Conservation (phyloP, 2,888 invertebrate genomes). For the Pilophorus perplexus region DNA sequence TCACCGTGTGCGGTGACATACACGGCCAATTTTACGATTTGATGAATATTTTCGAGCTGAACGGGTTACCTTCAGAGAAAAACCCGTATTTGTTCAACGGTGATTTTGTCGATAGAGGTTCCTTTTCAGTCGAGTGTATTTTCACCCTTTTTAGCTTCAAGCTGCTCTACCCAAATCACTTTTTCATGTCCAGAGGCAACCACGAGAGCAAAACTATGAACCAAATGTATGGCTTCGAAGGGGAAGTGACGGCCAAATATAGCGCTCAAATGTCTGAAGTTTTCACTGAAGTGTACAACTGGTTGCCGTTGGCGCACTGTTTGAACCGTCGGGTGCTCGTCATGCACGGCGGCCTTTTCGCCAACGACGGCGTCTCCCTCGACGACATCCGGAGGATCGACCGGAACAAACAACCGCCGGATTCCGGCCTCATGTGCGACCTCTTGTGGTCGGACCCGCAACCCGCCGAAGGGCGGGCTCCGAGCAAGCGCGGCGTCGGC, state of each 20-base stretch:
- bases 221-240: conserved; percentile 99
- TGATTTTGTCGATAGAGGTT: conserved; percentile 98
- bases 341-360: conserved; percentile 98
- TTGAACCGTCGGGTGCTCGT: conserved; percentile 78
- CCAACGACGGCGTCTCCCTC: conserved; percentile 87
- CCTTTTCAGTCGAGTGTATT: conserved; percentile 99
- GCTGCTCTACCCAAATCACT: conserved; percentile 90
- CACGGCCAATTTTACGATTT: conserved; percentile 99
- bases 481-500: conserved; percentile 96
- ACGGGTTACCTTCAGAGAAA: conserved; percentile 89
- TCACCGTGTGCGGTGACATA: conserved; percentile 97
- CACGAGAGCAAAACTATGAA: conserved; percentile 98
- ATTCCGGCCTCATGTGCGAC: conserved; percentile 82
- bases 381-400: conserved; percentile 86
- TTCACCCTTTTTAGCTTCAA: conserved; percentile 96
- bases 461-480: conserved; percentile 78
- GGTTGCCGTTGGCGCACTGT: conserved; percentile 93
- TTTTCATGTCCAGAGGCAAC: conserved; percentile 98
- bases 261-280: conserved; percentile 91
- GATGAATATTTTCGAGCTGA: conserved; percentile 94
- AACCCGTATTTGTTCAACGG: conserved; percentile 99
- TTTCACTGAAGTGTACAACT: conserved; percentile 98
- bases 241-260: conserved; percentile 96
- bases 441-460: conserved; percentile 98
- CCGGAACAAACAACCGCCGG: conserved; percentile 94